Evolutionary conservation across 2,113 vertebrate genomes (phyloP), one percentile per base, ranked within the genome.

Genomic region (Chionodraco myersi): DNA sequence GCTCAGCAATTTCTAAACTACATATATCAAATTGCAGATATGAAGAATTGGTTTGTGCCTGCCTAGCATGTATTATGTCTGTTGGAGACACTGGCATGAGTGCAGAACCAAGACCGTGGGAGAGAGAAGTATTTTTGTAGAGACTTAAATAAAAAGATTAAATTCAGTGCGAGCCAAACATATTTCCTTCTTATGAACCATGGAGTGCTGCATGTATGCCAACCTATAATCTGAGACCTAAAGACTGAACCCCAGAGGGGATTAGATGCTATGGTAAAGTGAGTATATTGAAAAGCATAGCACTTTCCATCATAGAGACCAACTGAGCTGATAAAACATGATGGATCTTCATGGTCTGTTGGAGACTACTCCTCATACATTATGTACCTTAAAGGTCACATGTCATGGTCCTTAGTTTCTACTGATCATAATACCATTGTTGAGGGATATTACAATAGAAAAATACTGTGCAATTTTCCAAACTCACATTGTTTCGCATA

Each of bases 91-190:
- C 86, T 88, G 79, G 84, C 88, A 82, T 48, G 69, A 75, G 74
- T 53, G 67, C 86, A 85, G 89, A 80, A 81, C 73, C 69, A 80
- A 83, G 84, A 84, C 75, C 84, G 74, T 63, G 59, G 59, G 52
- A 76, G 74, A 75, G 62, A 84, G 61, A 87, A 52, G 86, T 72
- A 68, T 82, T 77, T 86, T 79, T 86, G 61, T 74, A 64, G 77
- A 61, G 75, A 85, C 68, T 82, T 87, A 83, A 83, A 88, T 86
- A 86, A 87, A 85, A 89, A 82, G 83, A 92, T 92, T 90, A 91
- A 91, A 91, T 86, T 72, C 70, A 72, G 41, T 2, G 0, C 3
- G 47, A 74, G 89, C 84, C 85, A 90, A 88, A 89, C 72, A 84
- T 88, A 82, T 90, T 90, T 87, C 77, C 87, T 79, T 85, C 77